A percentile compares a stretch with the other conserved stretches of the same genome.
Evolutionary conservation across 2,797 vertebrate genomes (phyloP).

Genomic region (Eulemur albifrons): DNA sequence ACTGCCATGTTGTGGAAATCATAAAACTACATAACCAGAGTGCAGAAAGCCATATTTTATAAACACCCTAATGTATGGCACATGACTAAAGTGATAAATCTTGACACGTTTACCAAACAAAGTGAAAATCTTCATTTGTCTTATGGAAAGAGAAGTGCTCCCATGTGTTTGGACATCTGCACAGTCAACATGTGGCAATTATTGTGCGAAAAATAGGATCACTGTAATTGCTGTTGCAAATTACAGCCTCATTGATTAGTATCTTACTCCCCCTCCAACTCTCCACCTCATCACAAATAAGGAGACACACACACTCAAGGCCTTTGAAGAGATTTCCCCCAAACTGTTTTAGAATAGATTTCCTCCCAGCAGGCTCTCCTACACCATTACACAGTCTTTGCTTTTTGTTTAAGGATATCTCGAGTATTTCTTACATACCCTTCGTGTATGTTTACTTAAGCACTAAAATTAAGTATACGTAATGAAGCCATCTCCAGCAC

Average conservation of each 20-base stretch:
- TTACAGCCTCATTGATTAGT: conserved; percentile 80
- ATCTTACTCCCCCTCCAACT: conserved; percentile 48
- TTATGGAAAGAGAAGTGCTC: conserved; percentile 84
- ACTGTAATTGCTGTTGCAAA: conserved; percentile 85
- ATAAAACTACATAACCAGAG: conserved; percentile 79
- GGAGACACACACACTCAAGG: conserved; percentile 65
- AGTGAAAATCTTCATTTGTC: conserved; percentile 86
- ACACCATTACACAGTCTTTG: conserved; percentile 58
- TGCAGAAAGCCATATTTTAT: conserved; percentile 84
- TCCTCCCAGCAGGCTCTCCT: conserved; percentile 68
- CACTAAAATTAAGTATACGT: conserved; percentile 80
- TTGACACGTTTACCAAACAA: conserved; percentile 89
- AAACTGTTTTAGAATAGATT: conserved; percentile 72
- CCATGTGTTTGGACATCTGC: conserved; percentile 89
- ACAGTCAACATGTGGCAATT: conserved; percentile 89
- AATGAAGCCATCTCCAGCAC: conserved; percentile 80
- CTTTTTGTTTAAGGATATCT: conserved; percentile 71
- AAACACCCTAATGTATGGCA: conserved; percentile 86
- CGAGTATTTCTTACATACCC: conserved; percentile 70
- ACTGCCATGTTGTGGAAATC: conserved; percentile 81
- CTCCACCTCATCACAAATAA: conserved; percentile 58
- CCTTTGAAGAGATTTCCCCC: conserved; percentile 63
- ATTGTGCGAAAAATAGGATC: conserved; percentile 87
- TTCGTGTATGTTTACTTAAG: conserved; percentile 80
- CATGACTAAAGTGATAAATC: conserved; percentile 85